Conservation (phyloP, 2,888 invertebrate genomes). For the Crossocerus cetratus region DNA sequence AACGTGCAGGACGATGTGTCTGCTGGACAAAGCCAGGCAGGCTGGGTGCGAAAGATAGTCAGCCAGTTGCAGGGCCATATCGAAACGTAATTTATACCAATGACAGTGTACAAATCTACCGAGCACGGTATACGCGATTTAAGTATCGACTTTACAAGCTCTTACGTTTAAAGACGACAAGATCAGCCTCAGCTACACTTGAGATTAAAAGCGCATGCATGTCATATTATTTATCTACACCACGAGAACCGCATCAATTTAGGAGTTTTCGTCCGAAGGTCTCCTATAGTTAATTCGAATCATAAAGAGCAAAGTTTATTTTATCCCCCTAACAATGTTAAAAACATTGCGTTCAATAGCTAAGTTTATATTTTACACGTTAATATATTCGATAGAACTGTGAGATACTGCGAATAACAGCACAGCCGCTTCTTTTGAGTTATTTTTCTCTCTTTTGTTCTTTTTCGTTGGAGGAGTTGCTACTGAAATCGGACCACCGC, state of each 20-base stretch:
- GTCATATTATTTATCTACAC: too few relatives aligned
- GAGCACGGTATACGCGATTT: neutral
- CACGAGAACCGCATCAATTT: too few relatives aligned
- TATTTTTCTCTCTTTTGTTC: too few relatives aligned
- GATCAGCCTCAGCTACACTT: neutral
- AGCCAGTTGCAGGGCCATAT: constrained; percentile 72
- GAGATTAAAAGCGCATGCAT: neutral
- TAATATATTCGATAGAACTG: too few relatives aligned
- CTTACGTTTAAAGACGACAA: constrained; percentile 17
- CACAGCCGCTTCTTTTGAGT: too few relatives aligned
- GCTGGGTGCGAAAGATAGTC: constrained; percentile 75
- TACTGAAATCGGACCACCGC: neutral
- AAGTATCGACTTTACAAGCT: constrained; percentile 4
- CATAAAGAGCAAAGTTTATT: too few relatives aligned
- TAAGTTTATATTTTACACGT: too few relatives aligned
- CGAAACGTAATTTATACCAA: constrained; percentile 65
- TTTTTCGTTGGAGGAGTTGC: neutral
- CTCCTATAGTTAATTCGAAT: too few relatives aligned
- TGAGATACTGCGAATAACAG: too few relatives aligned
- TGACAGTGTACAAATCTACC: constrained; percentile 43
- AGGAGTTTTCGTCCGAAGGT: too few relatives aligned
- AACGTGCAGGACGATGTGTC: constrained; percentile 68
- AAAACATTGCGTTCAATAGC: too few relatives aligned
- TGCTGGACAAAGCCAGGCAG: constrained; percentile 73
- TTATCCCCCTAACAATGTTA: too few relatives aligned